These are phyloP conservation scores for Psilopogon haemacephalus DNA, from an alignment of 2,113 vertebrate genomes.

Conservation along the genomic window DNA sequence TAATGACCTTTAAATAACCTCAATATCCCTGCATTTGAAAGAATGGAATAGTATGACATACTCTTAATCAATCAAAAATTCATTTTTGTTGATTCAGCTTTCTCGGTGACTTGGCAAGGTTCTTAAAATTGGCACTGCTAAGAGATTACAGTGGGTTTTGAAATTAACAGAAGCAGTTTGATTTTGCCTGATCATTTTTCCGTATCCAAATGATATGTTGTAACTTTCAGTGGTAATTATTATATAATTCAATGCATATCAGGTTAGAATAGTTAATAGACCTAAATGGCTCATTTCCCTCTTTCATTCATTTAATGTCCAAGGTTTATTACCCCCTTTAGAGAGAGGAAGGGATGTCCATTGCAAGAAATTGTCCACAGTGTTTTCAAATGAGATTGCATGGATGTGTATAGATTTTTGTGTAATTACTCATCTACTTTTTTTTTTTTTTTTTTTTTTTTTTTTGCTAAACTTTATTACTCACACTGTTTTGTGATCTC, in stretches of 20 bases:
- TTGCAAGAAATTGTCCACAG: background rate
- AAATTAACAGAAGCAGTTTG: slow-evolving; percentile 13
- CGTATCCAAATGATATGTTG: background rate
- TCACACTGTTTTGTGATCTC: background rate
- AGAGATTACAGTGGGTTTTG: slow-evolving; percentile 6
- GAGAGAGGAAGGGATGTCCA: background rate
- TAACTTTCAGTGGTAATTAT: slow-evolving; percentile 43
- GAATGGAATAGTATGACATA: slow-evolving; percentile 28
- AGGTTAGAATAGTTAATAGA: slow-evolving; percentile 56
- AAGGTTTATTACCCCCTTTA: slow-evolving; percentile 47
- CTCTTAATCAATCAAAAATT: slow-evolving; percentile 68
- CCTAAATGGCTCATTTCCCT: slow-evolving; percentile 52
- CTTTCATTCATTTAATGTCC: slow-evolving; percentile 56
- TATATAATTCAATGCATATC: slow-evolving; percentile 41
- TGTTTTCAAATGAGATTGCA: slow-evolving; percentile 53
- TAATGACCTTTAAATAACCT: slow-evolving; percentile 64
- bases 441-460: slow-evolving; percentile 12
- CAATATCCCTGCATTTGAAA: slow-evolving; percentile 42
- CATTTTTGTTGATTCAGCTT: slow-evolving; percentile 66
- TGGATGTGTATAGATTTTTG: slow-evolving; percentile 33
- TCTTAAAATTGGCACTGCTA: slow-evolving; percentile 36
- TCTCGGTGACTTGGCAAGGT: slow-evolving; percentile 24
- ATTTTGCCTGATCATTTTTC: background rate
- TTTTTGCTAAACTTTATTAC: slow-evolving; percentile 31
- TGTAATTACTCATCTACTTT: slow-evolving; percentile 34